These are phyloP conservation scores for Goniozus legneri DNA, from an alignment of 1,140 invertebrate genomes.

Conservation along the genomic window DNA sequence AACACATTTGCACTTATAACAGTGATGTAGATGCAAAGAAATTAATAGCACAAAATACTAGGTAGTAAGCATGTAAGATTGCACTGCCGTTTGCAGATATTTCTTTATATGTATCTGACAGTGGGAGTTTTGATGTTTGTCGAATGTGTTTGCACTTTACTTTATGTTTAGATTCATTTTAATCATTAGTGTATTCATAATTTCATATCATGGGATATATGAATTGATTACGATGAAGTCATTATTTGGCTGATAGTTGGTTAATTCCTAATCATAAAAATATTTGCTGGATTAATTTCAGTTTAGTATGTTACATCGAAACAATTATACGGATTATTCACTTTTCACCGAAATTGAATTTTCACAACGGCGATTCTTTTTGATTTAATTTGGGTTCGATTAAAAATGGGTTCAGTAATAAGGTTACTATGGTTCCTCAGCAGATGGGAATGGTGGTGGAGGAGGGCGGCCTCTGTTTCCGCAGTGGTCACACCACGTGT, in stretches of 20 bases:
- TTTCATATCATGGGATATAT: too few species aligned
- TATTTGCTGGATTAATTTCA: too few species aligned
- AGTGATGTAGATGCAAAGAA: conserved; percentile 27
- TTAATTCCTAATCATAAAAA: too few species aligned
- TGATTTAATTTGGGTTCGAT: too few species aligned
- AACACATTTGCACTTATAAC: conserved; percentile 29
- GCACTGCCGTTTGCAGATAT: conserved; percentile 41
- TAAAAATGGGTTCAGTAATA: too few species aligned
- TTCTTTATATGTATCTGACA: conserved; percentile 51
- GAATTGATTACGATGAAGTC: conserved; percentile 4
- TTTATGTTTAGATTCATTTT: conserved; percentile 32
- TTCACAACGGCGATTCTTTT: too few species aligned
- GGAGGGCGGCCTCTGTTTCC: conserved; percentile 75
- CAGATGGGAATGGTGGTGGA: conserved; percentile 53
- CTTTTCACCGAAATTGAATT: too few species aligned
- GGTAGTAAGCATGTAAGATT: conserved; percentile 46
- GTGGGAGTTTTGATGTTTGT: conserved; percentile 56
- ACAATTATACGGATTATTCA: too few species aligned
- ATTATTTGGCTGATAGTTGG: neutral
- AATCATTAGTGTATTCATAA: conserved; percentile 17
- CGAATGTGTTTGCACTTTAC: conserved; percentile 51
- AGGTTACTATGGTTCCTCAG: conserved; percentile 51
- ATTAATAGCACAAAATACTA: conserved; percentile 33
- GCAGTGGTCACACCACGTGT: conserved; percentile 89
- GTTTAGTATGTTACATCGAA: too few species aligned